phyloP scores from a whole-genome alignment of 2,888 invertebrate genomes.

The Meliscaeva auricollis region DNA sequence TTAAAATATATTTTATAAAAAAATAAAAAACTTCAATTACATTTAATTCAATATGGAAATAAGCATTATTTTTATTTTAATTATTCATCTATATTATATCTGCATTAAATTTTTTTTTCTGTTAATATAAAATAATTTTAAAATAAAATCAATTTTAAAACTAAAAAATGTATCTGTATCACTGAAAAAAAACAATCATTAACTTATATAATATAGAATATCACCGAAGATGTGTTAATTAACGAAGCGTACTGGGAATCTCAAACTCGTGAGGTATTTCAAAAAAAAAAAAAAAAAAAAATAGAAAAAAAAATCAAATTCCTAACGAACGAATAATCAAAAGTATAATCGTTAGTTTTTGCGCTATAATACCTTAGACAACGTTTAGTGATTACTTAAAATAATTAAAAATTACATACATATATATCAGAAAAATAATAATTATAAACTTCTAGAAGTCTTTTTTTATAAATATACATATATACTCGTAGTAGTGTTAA shows the following conservation, averaged over 20 bases:
- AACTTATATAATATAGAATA: conserved; percentile 89
- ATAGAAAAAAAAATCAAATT: conserved; percentile 41
- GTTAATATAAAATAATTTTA: not conserved
- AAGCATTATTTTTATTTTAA: conserved; percentile 43
- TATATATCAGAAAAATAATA: conserved; percentile 38
- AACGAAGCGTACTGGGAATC: conserved; percentile 97
- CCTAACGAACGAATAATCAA: conserved; percentile 74
- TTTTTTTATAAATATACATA: conserved; percentile 11
- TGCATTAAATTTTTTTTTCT: not conserved
- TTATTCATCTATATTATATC: conserved; percentile 14
- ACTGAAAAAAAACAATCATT: conserved; percentile 55
- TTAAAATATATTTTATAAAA: not conserved
- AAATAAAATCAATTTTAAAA: conserved; percentile 33
- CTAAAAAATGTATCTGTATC: conserved; percentile 61
- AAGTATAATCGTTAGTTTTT: conserved; percentile 76
- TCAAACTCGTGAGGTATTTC: conserved; percentile 95
- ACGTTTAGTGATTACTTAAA: conserved; percentile 73
- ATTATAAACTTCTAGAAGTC: conserved; percentile 54
- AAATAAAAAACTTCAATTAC: not conserved
- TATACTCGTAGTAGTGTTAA: conserved; percentile 52
- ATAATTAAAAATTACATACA: conserved; percentile 12
- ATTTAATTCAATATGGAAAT: conserved; percentile 25
- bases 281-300: conserved; percentile 27
- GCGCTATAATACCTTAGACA: conserved; percentile 75
- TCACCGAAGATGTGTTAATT: conserved; percentile 97